Conservation (phyloP, 2,888 invertebrate species). For the Eilema sororculum region DNA sequence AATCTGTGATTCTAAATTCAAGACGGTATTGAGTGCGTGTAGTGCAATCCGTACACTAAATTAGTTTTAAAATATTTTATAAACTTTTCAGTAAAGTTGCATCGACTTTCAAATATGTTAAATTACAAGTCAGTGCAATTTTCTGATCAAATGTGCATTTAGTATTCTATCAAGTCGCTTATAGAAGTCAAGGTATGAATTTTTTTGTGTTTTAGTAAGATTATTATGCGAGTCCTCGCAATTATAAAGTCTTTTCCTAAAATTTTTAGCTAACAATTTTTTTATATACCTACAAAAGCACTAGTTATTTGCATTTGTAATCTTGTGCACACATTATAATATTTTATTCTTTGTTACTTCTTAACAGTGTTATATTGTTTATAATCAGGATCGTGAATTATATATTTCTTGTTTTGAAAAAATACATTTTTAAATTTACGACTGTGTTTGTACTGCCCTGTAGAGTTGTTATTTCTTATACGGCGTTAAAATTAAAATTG, state of each 20-base stretch:
- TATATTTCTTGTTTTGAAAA: not conserved
- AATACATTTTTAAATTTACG: not conserved
- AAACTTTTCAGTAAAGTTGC: constrained; percentile 6
- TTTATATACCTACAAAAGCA: not conserved
- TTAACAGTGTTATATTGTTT: not conserved
- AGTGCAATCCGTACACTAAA: not conserved
- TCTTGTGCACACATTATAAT: not conserved
- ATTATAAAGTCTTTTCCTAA: not conserved
- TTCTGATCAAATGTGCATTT: constrained; percentile 3
- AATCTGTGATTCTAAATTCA: constrained; percentile 12
- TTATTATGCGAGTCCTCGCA: not conserved
- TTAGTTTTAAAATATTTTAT: not conserved
- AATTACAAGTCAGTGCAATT: not conserved
- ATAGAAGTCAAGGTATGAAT: not conserved
- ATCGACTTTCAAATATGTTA: not conserved
- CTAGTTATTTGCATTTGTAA: constrained; percentile 1
- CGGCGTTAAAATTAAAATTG: not conserved
- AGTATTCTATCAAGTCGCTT: not conserved
- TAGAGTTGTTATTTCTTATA: not conserved
- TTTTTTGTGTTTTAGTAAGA: not conserved
- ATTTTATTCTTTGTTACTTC: not conserved
- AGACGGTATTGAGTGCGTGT: not conserved
- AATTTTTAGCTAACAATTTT: not conserved
- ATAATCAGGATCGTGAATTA: not conserved
- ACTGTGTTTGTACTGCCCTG: not conserved